These are phyloP conservation scores for Drosophila arizonae DNA, from an alignment of 1,140 invertebrate species.

Conservation along the genomic window DNA sequence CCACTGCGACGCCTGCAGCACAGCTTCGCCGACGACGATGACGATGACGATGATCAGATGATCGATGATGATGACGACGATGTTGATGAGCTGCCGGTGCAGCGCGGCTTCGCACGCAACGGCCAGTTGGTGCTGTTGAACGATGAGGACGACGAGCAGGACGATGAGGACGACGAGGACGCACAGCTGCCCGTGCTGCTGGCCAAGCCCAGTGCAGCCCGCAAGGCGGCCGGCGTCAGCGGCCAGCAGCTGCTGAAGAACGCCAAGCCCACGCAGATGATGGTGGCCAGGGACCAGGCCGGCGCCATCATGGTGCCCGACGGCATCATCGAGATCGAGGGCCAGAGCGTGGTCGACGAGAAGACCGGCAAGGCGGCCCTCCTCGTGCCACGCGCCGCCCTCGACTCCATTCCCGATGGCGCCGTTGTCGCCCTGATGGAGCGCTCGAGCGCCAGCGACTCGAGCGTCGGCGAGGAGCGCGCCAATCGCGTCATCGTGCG, in stretches of 20 bases:
- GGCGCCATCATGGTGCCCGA: slow-evolving; percentile 80
- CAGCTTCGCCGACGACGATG: slow-evolving; percentile 44
- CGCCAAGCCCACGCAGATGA: slow-evolving; percentile 67
- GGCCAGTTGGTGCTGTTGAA: slow-evolving; percentile 40
- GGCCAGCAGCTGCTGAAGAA: slow-evolving; percentile 53
- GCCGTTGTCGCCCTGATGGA: slow-evolving; percentile 78
- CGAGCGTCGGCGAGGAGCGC: slow-evolving; percentile 57
- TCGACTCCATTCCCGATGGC: slow-evolving; percentile 78
- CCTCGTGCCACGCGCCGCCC: slow-evolving; percentile 69
- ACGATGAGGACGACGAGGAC: slow-evolving; percentile 35
- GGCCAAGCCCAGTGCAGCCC: slow-evolving; percentile 2
- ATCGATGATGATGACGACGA: slow-evolving; percentile 32
- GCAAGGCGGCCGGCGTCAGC: slow-evolving; percentile 10
- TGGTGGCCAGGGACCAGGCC: slow-evolving; percentile 72
- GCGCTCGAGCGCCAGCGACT: slow-evolving; percentile 27
- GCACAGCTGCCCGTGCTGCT: slow-evolving; percentile 8
- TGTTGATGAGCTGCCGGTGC: background rate
- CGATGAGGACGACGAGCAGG: slow-evolving; percentile 2
- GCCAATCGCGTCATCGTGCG: slow-evolving; percentile 77
- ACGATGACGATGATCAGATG: slow-evolving; percentile 22
- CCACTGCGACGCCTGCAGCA: slow-evolving; percentile 3
- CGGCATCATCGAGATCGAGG: slow-evolving; percentile 78
- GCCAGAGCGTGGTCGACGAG: slow-evolving; percentile 75
- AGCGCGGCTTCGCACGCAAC: slow-evolving; percentile 44
- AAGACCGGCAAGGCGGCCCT: slow-evolving; percentile 76